Base-by-base conservation (phyloP, 2,888 invertebrate genomes). In the Dynastes tityus region DNA sequence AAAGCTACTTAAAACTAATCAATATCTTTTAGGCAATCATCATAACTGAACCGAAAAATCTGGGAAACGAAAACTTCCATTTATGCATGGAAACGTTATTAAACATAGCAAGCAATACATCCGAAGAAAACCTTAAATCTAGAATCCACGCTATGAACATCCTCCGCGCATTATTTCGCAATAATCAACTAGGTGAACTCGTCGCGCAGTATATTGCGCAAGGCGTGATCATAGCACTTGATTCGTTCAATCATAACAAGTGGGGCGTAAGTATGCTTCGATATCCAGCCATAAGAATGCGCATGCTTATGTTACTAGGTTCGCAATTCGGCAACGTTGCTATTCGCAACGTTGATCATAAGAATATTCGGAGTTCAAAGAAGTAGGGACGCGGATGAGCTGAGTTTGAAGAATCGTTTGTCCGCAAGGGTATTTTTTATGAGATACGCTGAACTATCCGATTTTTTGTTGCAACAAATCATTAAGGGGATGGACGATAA, bases 321-420 rank as follows among this genome's bases (percentile, higher is more conserved):
- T 86, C 91, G 96, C 80, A 98, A 98, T 88, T 94, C 97, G 0
- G 94, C 96, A 0, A 96, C 97, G 0, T 89, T 98, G 76, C 89
- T 98, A 74, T 95, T 97, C 86, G 93, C 96, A 80, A 92, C 97
- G 2, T 90, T 98, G 51, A 92, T 96, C 85, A 94, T 93, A 64
- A 91, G 98, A 81, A 93, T 96, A 82, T 98, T 98, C 90, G 98
- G 98, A 1, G 97, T 97, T 27, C 91, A 91, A 84, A 90, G 94
- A 76, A 91, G 91, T 0, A 90, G 91, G 63, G 91, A 91, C 84
- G 88, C 89, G 6, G 91, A 92, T n/a, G 89, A 90, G 78, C 87
- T 94, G 45, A 91, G 91, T 78, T 88, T 91, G 16, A 91, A 94
- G 70, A 94, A 94, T 88, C 91, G 91, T 83, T 93, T 95, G 92